Conservation (phyloP, 2,113 vertebrate species). For the Microtus richardsoni region DNA sequence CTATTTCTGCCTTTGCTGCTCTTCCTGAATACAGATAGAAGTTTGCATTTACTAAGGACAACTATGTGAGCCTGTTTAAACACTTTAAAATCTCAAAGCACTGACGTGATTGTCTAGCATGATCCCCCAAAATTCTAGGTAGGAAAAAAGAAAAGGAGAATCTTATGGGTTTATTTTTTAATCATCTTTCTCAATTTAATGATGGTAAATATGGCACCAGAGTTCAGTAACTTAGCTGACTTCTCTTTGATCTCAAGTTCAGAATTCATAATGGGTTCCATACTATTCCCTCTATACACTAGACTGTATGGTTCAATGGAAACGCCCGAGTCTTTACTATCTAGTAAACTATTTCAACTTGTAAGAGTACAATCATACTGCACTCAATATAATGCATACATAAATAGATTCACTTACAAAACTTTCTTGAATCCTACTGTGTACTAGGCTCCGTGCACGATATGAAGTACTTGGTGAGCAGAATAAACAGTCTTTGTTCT, state of each 20-base stretch:
- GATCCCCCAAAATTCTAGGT: neutral
- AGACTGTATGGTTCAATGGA: neutral
- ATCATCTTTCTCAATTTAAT: neutral
- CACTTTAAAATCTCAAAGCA: conserved; percentile 22
- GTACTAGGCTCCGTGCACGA: neutral
- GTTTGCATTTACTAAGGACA: conserved; percentile 36
- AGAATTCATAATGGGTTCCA: neutral
- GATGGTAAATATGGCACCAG: neutral
- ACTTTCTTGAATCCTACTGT: neutral
- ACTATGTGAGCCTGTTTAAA: neutral
- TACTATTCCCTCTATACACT: neutral
- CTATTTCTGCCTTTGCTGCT: neutral
- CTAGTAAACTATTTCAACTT: neutral
- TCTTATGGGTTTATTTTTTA: neutral
- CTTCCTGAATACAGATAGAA: conserved; percentile 4
- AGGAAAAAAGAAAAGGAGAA: neutral
- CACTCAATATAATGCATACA: neutral
- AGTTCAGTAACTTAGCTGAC: conserved; percentile 3
- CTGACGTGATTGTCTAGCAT: neutral
- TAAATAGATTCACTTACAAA: neutral
- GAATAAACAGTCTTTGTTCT: neutral
- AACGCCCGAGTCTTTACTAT: neutral
- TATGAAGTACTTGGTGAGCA: neutral
- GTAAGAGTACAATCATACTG: neutral
- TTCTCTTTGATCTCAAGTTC: neutral